phyloP scores from a whole-genome alignment of 2,797 vertebrate species.

The Antrozous pallidus region DNA sequence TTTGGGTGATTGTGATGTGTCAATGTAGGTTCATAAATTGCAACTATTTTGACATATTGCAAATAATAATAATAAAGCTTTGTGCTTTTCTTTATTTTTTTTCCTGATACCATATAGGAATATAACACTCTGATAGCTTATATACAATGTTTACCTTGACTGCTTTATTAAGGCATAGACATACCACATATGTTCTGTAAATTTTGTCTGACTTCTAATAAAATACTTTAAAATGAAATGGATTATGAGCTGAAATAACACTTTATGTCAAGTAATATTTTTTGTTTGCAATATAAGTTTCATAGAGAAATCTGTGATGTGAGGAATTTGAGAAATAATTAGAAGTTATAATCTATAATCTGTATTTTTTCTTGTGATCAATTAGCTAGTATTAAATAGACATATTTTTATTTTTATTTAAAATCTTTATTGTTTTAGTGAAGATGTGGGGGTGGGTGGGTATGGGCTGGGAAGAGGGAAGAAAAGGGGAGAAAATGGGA shows the following conservation, averaged over 20 bases:
- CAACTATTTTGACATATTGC: background rate
- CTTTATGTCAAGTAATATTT: background rate
- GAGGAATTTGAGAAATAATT: conserved; percentile 7
- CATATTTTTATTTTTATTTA: conserved; percentile 12
- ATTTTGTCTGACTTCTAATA: background rate
- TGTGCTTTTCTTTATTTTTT: background rate
- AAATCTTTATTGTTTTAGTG: too few species aligned
- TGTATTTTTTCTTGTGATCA: background rate
- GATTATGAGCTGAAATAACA: background rate
- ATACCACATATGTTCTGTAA: background rate
- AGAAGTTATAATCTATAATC: background rate
- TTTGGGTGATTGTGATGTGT: background rate
- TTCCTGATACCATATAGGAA: background rate
- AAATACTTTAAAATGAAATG: background rate
- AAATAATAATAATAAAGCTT: background rate
- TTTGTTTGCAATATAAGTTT: background rate
- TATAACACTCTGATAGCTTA: background rate
- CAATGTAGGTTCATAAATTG: background rate
- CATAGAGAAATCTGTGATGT: conserved; percentile 13
- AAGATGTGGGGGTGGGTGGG: too few species aligned
- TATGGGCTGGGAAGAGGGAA: too few species aligned
- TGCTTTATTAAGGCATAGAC: background rate
- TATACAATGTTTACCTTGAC: background rate
- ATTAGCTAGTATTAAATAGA: background rate
- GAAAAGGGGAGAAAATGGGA: too few species aligned